A percentile compares a stretch with the other conserved stretches of the same genome.
Evolutionary conservation across 2,888 invertebrate genomes (phyloP).

Genomic region (Maniola hyperantus): DNA sequence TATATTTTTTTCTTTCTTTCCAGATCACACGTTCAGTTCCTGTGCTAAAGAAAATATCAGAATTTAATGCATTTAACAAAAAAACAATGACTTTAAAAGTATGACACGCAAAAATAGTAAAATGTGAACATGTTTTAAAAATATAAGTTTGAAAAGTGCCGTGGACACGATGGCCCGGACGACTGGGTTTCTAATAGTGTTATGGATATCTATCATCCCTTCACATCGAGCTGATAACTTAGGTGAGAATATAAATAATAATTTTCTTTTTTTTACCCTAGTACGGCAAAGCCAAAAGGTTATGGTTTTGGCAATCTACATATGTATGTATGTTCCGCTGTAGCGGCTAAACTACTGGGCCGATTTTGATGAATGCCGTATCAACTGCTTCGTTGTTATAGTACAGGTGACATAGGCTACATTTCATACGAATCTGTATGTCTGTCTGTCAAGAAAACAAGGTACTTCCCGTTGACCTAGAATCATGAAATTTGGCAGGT

Average conservation of each 20-base stretch:
- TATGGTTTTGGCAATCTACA: too few relatives aligned
- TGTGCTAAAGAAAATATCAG: not conserved
- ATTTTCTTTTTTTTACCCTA: too few relatives aligned
- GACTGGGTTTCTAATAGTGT: slow-evolving; percentile 60
- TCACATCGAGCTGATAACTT: slow-evolving; percentile 73
- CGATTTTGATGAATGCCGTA: too few relatives aligned
- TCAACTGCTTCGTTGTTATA: too few relatives aligned
- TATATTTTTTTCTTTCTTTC: not conserved
- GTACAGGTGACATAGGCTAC: too few relatives aligned
- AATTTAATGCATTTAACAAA: not conserved
- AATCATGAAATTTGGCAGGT: too few relatives aligned
- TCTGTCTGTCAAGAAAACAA: too few relatives aligned
- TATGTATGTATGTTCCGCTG: too few relatives aligned
- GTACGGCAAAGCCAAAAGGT: too few relatives aligned
- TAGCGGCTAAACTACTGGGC: too few relatives aligned
- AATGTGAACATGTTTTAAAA: slow-evolving; percentile 26
- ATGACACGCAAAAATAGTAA: slow-evolving; percentile 12
- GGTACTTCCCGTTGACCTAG: too few relatives aligned
- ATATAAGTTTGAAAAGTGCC: slow-evolving; percentile 30
- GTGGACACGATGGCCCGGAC: slow-evolving; percentile 57
- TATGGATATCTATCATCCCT: slow-evolving; percentile 72
- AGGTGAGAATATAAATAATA: slow-evolving; percentile 51
- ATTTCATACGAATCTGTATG: too few relatives aligned
- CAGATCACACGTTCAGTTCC: not conserved
- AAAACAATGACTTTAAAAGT: not conserved